Conservation (phyloP, 2,797 vertebrate genomes). For the Moxostoma hubbsi region DNA sequence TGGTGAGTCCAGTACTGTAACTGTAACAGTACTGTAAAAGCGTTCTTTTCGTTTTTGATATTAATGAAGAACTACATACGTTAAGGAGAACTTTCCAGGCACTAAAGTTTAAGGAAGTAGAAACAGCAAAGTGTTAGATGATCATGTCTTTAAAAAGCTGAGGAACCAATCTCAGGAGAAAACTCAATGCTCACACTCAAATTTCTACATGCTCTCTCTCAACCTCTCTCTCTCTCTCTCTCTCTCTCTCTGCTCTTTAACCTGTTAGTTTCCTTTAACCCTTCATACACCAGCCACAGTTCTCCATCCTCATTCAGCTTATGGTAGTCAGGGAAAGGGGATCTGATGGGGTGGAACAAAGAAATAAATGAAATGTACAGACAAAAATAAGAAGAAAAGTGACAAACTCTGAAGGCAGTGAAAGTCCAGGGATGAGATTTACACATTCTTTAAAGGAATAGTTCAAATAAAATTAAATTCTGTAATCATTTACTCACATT, state of each 20-base stretch:
- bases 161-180: not conserved
- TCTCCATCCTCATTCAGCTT: conserved; percentile 98
- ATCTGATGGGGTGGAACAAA: conserved; percentile 88
- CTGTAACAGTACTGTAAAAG: not conserved
- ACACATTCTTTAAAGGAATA: not conserved
- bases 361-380: conserved; percentile 68
- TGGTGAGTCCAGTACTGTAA: too few relatives aligned
- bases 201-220: conserved; percentile 47
- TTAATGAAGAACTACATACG: not conserved
- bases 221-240: too few relatives aligned
- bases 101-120: not conserved
- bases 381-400: conserved; percentile 57
- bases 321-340: conserved; percentile 89
- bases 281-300: conserved; percentile 99
- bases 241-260: conserved; percentile 71
- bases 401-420: conserved; percentile 11
- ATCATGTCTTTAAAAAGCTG: not conserved
- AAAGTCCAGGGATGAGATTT: not conserved
- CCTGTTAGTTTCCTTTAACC: conserved; percentile 99
- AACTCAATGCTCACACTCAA: not conserved
- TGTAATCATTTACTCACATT: not conserved
- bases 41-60: not conserved
- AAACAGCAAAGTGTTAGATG: conserved; percentile 17
- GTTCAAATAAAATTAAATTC: not conserved
- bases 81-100: conserved; percentile 2